Conservation (phyloP, 2,113 vertebrate species). For the Myotis yumanensis region DNA sequence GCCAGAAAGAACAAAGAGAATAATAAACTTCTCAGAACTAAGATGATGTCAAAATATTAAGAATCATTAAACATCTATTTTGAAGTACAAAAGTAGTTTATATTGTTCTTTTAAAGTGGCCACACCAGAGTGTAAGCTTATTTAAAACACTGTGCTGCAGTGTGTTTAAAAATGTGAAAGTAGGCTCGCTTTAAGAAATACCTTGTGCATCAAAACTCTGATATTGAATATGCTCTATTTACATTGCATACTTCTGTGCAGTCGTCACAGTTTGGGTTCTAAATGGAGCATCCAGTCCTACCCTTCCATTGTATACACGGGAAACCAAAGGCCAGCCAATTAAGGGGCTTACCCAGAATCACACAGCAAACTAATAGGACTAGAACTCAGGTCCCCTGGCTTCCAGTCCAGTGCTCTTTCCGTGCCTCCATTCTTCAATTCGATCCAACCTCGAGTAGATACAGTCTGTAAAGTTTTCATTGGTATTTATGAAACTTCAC, state of each 20-base stretch:
- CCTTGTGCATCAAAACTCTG: neutral
- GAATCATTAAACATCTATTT: conserved; percentile 38
- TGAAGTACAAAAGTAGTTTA: conserved; percentile 33
- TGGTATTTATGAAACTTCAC: conserved; percentile 16
- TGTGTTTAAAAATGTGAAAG: conserved; percentile 44
- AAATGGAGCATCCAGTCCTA: neutral
- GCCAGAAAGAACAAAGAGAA: conserved; percentile 15
- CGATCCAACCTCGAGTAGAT: neutral
- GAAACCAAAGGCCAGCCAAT: neutral
- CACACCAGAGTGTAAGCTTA: neutral
- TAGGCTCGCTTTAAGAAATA: neutral
- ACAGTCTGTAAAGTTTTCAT: neutral
- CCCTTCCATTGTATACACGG: neutral
- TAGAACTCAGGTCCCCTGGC: neutral
- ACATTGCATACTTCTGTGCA: neutral
- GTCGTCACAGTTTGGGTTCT: neutral
- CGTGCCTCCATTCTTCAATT: neutral
- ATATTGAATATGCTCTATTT: neutral
- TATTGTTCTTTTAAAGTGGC: neutral
- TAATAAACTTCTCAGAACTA: conserved; percentile 38
- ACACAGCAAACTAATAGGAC: neutral
- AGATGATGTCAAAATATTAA: conserved; percentile 49
- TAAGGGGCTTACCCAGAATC: neutral
- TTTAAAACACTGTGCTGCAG: neutral
- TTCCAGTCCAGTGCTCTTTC: neutral